Base-by-base conservation (phyloP, 2,113 vertebrate genomes). In the Gymnogyps californianus region DNA sequence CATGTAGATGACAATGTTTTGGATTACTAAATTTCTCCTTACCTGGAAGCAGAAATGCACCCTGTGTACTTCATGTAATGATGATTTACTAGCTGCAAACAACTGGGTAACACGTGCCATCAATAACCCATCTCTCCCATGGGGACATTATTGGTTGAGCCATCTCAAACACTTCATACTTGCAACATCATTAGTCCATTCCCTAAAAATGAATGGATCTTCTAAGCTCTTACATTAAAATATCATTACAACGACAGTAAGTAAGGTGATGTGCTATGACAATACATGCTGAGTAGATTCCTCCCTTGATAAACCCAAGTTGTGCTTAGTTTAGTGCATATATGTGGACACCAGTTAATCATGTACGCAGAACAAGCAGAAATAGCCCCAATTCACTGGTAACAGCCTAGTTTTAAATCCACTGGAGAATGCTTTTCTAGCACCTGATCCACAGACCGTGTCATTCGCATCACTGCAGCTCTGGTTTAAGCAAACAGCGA, bases 121-220 rank as follows among this genome's bases (percentile, higher is more conserved):
- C 38, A 10, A 28, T 4, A n/a, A 57, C 31, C 51, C 58, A 7
- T 0, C 12, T 1, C 28, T 67, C 65, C 75, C 11, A 0, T 0
- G 34, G 24, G 29, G 72, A 38, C 9, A 0, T 34, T 1, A 16
- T 1, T 6, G 58, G 24, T 49, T 52, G 44, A 85, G 71, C 29
- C 36, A 21, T 6, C 72, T 47, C 83, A 64, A 72, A 32, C 20
- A 17, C 40, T 47, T 55, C 0, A 2, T 16, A 6, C 18, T 1
- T 16, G 31, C 49, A 76, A 36, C 14, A 25, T 2, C 44, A 4
- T 42, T 5, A 36, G n/a, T 8, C 42, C 29, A 25, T 14, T 15
- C 52, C 62, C 40, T 11, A 21, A 80, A 89, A 71, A 38, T 1
- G 8, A 31, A 31, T 1, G 38, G 25, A 7, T 21, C 24, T 44